Evolutionary conservation across 2,888 invertebrate genomes (phyloP), one percentile per base, ranked within the genome.

Genomic region (Teleiodes luculella): DNA sequence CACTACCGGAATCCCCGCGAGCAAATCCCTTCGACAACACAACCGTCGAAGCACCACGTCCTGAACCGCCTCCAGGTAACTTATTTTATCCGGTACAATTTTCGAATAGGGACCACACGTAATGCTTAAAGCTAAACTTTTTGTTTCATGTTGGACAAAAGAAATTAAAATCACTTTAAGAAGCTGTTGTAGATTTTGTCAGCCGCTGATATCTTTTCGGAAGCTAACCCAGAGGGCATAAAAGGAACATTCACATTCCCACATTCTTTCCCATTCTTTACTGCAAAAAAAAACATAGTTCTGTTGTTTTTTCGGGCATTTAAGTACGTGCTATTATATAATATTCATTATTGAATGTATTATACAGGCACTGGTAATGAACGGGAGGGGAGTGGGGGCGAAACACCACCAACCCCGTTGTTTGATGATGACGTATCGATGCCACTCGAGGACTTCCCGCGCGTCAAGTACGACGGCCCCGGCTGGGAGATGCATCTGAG

Each of bases 401-500:
- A 96, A 78, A 95, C 95, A 1, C 97, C 97, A 31, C 95, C 96
- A n/a, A 97, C 97, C 10, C 97, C 97, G 10, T 90, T 98, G 24
- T 98, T 95, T 80, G 98, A 98, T 77, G 98, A 98, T 58, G 98
- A 98, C 78, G 94, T 96, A 45, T 96, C 97, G 0, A 93, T 95
- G 79, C 98, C 98, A 0, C 89, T 99, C 52, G 97, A 97, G 80
- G 95, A 96, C 52, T 99, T 97, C 83, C 96, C 97, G 8, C 92
- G 97, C 47, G 92, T 93, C 30, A 91, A 91, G 59, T 95, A 94
- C 75, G 78, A 85, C 0, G 97, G 94, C 0, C 94, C 96, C 20
- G 98, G 98, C 24, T 99, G 98, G 98, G 98, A 98, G 74, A 95
- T 99, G 95, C 96, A 98, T 65, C 87, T 98, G 52, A 92, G 99